These are phyloP conservation scores for Leucopsar rothschildi DNA, from an alignment of 2,113 vertebrate genomes.

Conservation along the genomic window DNA sequence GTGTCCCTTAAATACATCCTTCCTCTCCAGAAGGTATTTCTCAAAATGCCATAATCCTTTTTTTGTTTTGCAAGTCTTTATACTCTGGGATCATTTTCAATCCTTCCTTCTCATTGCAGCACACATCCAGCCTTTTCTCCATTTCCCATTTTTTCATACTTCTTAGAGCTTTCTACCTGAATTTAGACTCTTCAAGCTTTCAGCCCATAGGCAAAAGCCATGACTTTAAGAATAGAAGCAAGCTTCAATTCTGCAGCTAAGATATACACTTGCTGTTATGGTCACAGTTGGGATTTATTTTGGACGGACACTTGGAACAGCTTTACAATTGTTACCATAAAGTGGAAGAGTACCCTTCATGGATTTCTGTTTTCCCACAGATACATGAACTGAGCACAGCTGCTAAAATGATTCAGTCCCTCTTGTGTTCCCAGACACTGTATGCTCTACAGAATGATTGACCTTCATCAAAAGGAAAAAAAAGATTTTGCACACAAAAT, in stretches of 20 bases:
- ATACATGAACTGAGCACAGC: neutral
- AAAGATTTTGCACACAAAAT: neutral
- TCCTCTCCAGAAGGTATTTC: slow-evolving; percentile 33
- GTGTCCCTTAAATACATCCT: slow-evolving; percentile 3
- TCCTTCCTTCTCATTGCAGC: neutral
- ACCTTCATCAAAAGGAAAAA: neutral
- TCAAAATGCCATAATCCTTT: slow-evolving; percentile 9
- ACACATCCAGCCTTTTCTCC: neutral
- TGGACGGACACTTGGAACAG: neutral
- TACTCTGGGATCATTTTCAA: neutral
- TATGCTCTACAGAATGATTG: neutral
- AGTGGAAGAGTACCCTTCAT: neutral
- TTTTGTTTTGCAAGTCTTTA: neutral
- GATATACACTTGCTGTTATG: neutral
- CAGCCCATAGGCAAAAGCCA: neutral
- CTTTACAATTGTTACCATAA: neutral
- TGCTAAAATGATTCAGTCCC: neutral
- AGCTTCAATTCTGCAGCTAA: neutral
- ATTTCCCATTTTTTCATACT: neutral
- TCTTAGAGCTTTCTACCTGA: neutral
- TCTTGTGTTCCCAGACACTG: neutral
- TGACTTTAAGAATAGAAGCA: neutral
- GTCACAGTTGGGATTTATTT: neutral
- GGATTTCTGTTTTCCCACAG: neutral
- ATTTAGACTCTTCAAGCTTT: neutral